A percentile compares a stretch with the other conserved stretches of the same genome.
phyloP scores from a whole-genome alignment of 2,888 invertebrate genomes.

The Luffia ferchaultella region DNA sequence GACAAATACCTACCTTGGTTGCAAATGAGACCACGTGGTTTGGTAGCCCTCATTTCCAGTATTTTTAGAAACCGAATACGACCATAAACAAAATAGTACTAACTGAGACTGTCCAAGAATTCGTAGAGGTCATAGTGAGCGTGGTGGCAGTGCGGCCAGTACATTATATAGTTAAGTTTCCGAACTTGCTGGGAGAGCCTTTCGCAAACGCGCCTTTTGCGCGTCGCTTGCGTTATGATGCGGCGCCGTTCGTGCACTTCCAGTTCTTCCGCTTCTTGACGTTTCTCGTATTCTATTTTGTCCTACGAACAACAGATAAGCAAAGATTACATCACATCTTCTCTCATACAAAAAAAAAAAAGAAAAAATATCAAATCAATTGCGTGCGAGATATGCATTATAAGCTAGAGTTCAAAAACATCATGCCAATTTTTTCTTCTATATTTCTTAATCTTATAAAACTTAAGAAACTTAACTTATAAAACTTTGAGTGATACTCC shows the following conservation, averaged over 20 bases:
- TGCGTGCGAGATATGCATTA: too few relatives aligned
- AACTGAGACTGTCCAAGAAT: conserved; percentile 47
- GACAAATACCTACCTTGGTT: too few relatives aligned
- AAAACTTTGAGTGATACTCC: too few relatives aligned
- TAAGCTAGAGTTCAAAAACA: too few relatives aligned
- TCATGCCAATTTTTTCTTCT: too few relatives aligned
- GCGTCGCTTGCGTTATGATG: conserved; percentile 36
- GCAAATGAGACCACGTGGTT: too few relatives aligned
- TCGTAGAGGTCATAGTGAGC: conserved; percentile 53
- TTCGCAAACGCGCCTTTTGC: conserved; percentile 43
- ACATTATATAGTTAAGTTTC: conserved; percentile 42
- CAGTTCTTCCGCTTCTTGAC: conserved; percentile 27
- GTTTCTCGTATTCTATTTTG: conserved; percentile 29
- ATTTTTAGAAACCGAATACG: too few relatives aligned
- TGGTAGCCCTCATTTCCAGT: too few relatives aligned
- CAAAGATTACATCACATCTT: too few relatives aligned
- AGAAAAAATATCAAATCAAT: too few relatives aligned
- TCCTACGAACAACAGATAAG: conserved; percentile 18
- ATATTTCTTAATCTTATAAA: too few relatives aligned
- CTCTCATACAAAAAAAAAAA: background rate
- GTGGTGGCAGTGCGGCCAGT: conserved; percentile 50
- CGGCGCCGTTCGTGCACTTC: conserved; percentile 26
- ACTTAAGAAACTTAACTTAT: too few relatives aligned
- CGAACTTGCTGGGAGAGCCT: conserved; percentile 24
- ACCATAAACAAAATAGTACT: conserved; percentile 16